phyloP scores from a whole-genome alignment of 2,113 vertebrate species.

The Lontra canadensis region DNA sequence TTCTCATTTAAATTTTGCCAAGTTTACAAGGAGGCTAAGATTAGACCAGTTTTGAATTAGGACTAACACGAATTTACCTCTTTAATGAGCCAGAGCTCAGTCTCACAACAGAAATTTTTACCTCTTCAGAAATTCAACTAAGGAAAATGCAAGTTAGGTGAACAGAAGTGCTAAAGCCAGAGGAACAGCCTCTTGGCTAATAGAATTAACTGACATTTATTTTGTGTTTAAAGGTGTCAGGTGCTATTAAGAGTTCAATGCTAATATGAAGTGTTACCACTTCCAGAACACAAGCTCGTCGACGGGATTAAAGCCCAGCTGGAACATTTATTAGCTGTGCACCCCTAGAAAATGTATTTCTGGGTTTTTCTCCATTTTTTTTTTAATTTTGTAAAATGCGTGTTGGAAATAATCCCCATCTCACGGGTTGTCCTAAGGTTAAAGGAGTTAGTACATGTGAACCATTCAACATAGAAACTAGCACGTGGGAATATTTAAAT shows the following conservation, averaged over 20 bases:
- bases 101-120: background rate
- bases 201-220: slow-evolving; percentile 31
- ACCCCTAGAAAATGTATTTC: background rate
- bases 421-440: background rate
- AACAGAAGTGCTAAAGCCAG: background rate
- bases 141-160: background rate
- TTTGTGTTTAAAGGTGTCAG: background rate
- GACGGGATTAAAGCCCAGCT: background rate
- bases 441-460: background rate
- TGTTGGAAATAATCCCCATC: background rate
- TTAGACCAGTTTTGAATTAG: background rate
- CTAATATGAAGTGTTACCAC: background rate
- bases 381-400: background rate
- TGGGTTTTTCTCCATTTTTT: background rate
- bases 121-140: background rate
- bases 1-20: background rate
- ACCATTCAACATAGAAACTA: background rate
- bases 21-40: background rate
- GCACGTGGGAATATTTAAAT: background rate
- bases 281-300: background rate
- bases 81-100: background rate
- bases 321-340: background rate
- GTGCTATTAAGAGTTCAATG: background rate
- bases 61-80: background rate
- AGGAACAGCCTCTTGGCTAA: background rate